Percentiles rank a stretch among this genome's conserved stretches.
These are phyloP conservation scores for Stichopus chloronotus DNA, from an alignment of 35 echinoderm and acorn worm genomes.

Conservation along the genomic window DNA sequence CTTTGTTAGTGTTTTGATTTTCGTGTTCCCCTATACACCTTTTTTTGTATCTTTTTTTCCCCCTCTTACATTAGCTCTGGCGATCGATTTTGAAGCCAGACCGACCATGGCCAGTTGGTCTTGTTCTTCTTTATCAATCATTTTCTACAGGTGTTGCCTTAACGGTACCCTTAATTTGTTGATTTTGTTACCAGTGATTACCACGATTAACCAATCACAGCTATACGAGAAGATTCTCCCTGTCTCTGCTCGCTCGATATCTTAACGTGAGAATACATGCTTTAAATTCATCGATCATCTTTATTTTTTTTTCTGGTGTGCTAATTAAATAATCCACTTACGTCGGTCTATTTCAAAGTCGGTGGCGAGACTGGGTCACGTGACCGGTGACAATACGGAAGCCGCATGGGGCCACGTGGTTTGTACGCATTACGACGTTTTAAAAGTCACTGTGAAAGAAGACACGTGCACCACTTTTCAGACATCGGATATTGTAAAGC, in stretches of 20 bases:
- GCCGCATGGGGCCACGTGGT: neutral
- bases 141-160: neutral
- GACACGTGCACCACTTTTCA: neutral
- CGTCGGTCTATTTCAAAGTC: neutral
- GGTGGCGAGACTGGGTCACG: neutral
- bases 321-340: constrained; percentile 1
- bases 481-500: too few relatives aligned
- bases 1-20: neutral
- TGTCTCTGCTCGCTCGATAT: neutral
- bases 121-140: neutral
- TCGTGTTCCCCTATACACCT: neutral
- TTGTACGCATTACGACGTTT: neutral
- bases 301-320: neutral
- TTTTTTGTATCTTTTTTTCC: neutral
- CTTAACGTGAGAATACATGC: neutral
- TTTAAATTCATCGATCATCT: neutral
- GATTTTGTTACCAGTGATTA: neutral
- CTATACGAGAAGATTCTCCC: neutral
- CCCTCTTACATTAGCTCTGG: neutral
- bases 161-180: neutral
- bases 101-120: too few relatives aligned
- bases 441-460: neutral
- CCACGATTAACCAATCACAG: neutral
- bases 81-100: too few relatives aligned
- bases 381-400: neutral